A percentile compares a stretch with the other conserved stretches of the same genome.
phyloP scores from a whole-genome alignment of 2,113 vertebrate genomes.

The Xiphias gladius region DNA sequence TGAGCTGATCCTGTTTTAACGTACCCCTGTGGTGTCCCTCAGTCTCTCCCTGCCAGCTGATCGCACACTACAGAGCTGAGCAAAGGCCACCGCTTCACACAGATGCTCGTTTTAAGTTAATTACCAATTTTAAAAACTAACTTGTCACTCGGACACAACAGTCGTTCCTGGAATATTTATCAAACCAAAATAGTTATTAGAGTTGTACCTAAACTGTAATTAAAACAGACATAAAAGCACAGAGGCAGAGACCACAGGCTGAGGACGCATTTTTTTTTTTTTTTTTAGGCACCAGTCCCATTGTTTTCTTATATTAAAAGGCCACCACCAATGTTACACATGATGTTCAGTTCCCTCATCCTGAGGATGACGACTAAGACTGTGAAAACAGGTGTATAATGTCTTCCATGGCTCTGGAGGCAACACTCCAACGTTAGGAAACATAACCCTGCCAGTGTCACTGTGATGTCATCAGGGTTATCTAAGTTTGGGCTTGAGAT shows the following conservation, averaged over 20 bases:
- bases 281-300: too few relatives aligned
- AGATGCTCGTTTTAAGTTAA: not conserved
- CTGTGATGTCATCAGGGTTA: too few relatives aligned
- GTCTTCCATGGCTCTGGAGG: too few relatives aligned
- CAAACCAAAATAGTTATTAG: constrained; percentile 32
- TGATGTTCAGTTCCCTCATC: too few relatives aligned
- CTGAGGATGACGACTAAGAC: too few relatives aligned
- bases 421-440: too few relatives aligned
- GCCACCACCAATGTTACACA: too few relatives aligned
- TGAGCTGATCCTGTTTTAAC: constrained; percentile 58
- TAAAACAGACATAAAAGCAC: constrained; percentile 6
- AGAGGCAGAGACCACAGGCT: not conserved
- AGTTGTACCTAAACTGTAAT: not conserved
- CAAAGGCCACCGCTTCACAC: constrained; percentile 33
- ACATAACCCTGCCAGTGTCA: too few relatives aligned
- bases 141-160: not conserved
- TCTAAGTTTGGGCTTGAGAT: too few relatives aligned
- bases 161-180: not conserved
- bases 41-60: not conserved
- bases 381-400: too few relatives aligned
- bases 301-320: too few relatives aligned
- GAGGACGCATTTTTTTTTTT: not conserved
- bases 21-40: constrained; percentile 28
- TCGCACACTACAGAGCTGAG: not conserved
- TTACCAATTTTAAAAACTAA: not conserved